A percentile compares a stretch with the other conserved stretches of the same genome.
These are phyloP conservation scores for Neocrepidodera transversa DNA, from an alignment of 2,888 invertebrate species.

Conservation along the genomic window DNA sequence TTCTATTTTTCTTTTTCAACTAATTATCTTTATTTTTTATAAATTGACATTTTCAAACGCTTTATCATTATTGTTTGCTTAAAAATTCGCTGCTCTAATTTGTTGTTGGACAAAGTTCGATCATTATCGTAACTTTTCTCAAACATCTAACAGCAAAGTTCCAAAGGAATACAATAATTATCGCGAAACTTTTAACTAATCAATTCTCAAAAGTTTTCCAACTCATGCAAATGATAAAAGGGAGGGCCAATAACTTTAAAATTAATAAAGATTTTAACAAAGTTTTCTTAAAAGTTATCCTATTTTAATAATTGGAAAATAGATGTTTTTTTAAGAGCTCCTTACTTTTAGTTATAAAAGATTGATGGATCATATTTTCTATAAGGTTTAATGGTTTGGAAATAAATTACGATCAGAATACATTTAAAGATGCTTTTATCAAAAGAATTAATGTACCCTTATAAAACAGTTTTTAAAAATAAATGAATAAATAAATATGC, in stretches of 20 bases:
- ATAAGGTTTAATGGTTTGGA: no score
- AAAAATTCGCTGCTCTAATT: no score
- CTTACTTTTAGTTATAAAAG: not conserved
- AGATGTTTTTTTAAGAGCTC: not conserved
- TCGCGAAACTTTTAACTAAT: conserved; percentile 20
- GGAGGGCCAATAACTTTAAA: conserved; percentile 33
- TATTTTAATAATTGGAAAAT: not conserved
- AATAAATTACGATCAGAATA: no score
- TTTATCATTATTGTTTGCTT: no score
- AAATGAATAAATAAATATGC: no score
- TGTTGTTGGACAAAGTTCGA: not conserved
- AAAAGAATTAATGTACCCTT: no score
- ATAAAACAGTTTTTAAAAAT: no score
- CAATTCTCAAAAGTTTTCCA: conserved; percentile 19
- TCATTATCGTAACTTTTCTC: not conserved
- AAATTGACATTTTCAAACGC: no score
- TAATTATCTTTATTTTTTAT: no score
- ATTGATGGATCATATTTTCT: no score
- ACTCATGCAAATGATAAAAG: conserved; percentile 26
- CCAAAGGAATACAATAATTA: conserved; percentile 27
- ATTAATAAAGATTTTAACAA: conserved; percentile 28
- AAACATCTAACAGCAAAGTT: conserved; percentile 7
- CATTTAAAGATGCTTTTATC: no score
- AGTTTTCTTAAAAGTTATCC: not conserved
- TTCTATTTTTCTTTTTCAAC: no score